These are phyloP conservation scores for Mya arenaria DNA, from an alignment of 1,140 invertebrate species.

Conservation along the genomic window DNA sequence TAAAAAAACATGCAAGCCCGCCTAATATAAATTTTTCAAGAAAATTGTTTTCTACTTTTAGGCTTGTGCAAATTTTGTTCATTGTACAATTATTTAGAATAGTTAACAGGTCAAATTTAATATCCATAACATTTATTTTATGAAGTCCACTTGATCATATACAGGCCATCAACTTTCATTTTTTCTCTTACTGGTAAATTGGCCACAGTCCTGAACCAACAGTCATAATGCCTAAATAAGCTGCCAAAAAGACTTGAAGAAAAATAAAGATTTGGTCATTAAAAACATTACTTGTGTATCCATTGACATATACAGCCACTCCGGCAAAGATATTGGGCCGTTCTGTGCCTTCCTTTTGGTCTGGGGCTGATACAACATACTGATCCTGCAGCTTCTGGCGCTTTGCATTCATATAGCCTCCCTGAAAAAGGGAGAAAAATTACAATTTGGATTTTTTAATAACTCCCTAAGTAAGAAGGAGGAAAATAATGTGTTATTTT, in stretches of 20 bases:
- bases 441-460: background rate
- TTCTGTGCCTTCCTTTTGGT: constrained; percentile 54
- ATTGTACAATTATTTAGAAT: too few relatives aligned
- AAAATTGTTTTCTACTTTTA: too few relatives aligned
- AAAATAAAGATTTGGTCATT: background rate
- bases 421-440: constrained; percentile 68
- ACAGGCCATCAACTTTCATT: background rate
- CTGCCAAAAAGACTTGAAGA: background rate
- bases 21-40: too few relatives aligned
- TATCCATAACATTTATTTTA: background rate
- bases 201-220: background rate
- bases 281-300: constrained; percentile 87
- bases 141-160: background rate
- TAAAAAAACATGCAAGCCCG: too few relatives aligned
- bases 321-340: constrained; percentile 87
- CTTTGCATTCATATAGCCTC: constrained; percentile 82
- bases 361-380: constrained; percentile 83
- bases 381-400: constrained; percentile 92
- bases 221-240: background rate
- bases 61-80: too few relatives aligned
- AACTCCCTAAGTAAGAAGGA: too few relatives aligned
- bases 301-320: constrained; percentile 95
- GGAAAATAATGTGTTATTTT: background rate
- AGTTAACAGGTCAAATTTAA: background rate
- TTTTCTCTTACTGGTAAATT: background rate